These are phyloP conservation scores for Pachymerium ferrugineum DNA, from an alignment of 2,888 invertebrate genomes.

Conservation along the genomic window DNA sequence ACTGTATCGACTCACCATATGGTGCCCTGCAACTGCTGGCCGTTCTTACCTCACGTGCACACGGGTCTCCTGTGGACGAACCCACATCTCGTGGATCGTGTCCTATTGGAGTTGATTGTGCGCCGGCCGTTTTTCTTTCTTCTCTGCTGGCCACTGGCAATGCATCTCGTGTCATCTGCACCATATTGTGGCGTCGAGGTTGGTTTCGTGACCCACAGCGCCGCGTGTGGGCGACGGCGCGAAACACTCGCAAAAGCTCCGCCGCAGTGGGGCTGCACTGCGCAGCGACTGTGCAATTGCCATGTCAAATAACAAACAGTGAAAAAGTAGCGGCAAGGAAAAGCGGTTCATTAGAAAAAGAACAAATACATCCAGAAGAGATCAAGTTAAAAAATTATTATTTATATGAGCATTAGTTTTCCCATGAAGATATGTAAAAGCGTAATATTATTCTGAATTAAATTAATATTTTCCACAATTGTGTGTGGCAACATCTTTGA, in stretches of 20 bases:
- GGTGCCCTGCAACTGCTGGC: background rate
- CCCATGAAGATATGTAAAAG: too few relatives aligned
- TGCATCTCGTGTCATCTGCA: background rate
- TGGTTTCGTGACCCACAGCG: background rate
- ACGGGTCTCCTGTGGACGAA: background rate
- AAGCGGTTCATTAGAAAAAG: too few relatives aligned
- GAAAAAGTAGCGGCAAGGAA: too few relatives aligned
- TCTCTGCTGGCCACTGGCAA: background rate
- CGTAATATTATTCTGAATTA: too few relatives aligned
- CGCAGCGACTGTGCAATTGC: background rate
- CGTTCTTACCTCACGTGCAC: background rate
- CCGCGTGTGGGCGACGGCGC: background rate
- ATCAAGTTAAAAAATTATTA: too few relatives aligned
- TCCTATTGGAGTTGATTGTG: background rate
- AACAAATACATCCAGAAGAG: too few relatives aligned
- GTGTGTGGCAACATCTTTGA: too few relatives aligned
- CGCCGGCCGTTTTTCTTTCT: background rate
- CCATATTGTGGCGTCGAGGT: background rate
- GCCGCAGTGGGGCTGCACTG: slow-evolving; percentile 6
- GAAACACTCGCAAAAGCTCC: background rate
- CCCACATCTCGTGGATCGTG: background rate
- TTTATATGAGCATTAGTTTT: too few relatives aligned
- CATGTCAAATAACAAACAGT: too few relatives aligned
- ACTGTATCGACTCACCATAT: background rate
- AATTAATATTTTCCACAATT: too few relatives aligned